A percentile compares a stretch with the other conserved stretches of the same genome.
Conservation (phyloP, 2,113 vertebrate species). For the Hucho hucho region DNA sequence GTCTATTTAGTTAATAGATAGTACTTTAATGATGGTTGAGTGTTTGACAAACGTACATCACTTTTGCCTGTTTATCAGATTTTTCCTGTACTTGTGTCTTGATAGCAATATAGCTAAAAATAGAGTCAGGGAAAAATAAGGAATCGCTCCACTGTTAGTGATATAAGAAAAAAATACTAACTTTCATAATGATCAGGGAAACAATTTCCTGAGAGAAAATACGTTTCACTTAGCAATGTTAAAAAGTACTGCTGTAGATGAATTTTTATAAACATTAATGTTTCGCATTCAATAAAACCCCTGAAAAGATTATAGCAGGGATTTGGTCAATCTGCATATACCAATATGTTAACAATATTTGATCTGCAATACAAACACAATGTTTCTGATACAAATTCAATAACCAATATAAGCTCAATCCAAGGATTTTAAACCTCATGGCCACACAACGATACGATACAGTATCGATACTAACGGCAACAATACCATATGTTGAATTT, state of each 20-base stretch:
- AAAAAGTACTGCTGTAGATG: no score
- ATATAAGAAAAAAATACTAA: not conserved
- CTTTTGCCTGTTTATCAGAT: not conserved
- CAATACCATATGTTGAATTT: no score
- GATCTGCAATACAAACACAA: not conserved
- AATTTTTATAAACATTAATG: no score
- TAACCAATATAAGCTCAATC: no score
- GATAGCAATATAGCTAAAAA: constrained; percentile 1
- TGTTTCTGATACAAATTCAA: no score
- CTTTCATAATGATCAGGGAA: not conserved
- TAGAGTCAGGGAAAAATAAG: not conserved
- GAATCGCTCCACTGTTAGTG: not conserved
- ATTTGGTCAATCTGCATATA: not conserved
- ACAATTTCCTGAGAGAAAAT: not conserved
- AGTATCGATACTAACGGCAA: no score
- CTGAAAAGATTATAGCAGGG: no score
- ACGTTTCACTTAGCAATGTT: not conserved
- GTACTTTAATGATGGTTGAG: not conserved
- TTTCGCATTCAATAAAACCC: no score
- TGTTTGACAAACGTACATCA: not conserved
- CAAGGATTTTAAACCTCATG: no score
- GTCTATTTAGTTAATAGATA: constrained; percentile 7
- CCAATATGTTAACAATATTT: not conserved
- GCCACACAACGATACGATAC: no score
- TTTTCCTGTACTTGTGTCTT: not conserved